Evolutionary conservation across 2,888 invertebrate species (phyloP).

Genomic region (Plagodis dolabraria): DNA sequence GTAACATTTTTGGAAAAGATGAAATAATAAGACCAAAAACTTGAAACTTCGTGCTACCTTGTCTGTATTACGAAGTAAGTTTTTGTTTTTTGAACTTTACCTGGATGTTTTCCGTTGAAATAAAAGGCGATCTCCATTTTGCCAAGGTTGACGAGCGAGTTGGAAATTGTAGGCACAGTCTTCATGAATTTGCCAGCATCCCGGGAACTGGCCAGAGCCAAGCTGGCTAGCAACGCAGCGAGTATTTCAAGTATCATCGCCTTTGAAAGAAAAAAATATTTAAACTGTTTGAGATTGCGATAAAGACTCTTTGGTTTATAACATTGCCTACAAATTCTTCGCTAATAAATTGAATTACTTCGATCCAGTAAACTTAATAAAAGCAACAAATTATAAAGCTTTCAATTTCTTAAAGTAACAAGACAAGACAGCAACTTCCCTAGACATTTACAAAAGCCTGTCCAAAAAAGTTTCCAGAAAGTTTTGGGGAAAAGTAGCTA

Average conservation of each 20-base stretch:
- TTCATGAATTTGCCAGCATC: conserved; percentile 51
- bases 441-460: conserved; percentile 17
- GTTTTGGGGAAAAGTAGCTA: conserved; percentile 10
- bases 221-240: conserved; percentile 39
- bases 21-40: too few species aligned
- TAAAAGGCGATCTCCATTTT: conserved; percentile 76
- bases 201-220: conserved; percentile 44
- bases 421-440: conserved; percentile 12
- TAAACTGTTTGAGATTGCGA: too few species aligned
- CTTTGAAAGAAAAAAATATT: conserved; percentile 31
- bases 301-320: too few species aligned
- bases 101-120: conserved; percentile 61
- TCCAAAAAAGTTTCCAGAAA: conserved; percentile 24
- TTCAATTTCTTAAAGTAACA: conserved; percentile 11
- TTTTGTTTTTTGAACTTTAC: conserved; percentile 42
- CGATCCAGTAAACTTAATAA: conserved; percentile 1
- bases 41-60: background rate
- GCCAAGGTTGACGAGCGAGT: conserved; percentile 74
- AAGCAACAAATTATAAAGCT: conserved; percentile 17
- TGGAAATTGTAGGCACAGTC: conserved; percentile 61
- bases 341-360: background rate
- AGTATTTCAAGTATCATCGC: conserved; percentile 43
- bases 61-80: background rate
- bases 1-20: too few species aligned
- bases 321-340: too few species aligned